A percentile compares a stretch with the other conserved stretches of the same genome.
phyloP scores from a whole-genome alignment of 2,797 vertebrate species.

The Gambusia yucatana region DNA sequence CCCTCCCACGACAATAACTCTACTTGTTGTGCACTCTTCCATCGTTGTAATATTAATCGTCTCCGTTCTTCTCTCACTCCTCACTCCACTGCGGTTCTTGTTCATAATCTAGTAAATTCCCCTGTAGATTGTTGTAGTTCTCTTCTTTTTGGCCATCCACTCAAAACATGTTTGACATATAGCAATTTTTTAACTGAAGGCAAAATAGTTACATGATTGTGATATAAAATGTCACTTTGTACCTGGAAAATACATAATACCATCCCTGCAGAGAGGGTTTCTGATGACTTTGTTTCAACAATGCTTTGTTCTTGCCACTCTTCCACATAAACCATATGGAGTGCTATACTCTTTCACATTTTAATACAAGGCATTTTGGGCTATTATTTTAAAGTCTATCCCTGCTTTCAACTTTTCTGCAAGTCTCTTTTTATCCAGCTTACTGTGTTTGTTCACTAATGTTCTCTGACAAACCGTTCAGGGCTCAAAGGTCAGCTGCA shows the following conservation, averaged over 20 bases:
- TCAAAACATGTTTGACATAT: neutral
- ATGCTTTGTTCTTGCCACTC: no score
- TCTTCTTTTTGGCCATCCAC: neutral
- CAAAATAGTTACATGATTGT: no score
- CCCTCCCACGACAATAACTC: neutral
- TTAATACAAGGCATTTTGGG: neutral
- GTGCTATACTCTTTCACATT: neutral
- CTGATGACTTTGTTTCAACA: no score
- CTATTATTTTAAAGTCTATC: neutral
- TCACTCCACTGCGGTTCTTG: neutral
- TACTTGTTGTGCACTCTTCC: neutral
- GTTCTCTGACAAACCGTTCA: no score
- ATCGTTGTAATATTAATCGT: neutral
- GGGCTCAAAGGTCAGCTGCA: neutral
- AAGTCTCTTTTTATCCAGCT: neutral
- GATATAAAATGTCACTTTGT: no score
- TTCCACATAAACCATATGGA: no score
- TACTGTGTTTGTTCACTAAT: neutral
- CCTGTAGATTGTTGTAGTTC: neutral
- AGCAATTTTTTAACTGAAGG: no score
- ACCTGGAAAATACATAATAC: no score
- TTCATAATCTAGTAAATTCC: neutral
- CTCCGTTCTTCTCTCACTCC: neutral
- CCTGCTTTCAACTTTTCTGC: neutral
- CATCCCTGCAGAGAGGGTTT: no score